Percentiles rank a stretch among this genome's conserved stretches.
These are phyloP conservation scores for Sebastes hopkinsi DNA, from an alignment of 2,797 vertebrate species.

Conservation along the genomic window DNA sequence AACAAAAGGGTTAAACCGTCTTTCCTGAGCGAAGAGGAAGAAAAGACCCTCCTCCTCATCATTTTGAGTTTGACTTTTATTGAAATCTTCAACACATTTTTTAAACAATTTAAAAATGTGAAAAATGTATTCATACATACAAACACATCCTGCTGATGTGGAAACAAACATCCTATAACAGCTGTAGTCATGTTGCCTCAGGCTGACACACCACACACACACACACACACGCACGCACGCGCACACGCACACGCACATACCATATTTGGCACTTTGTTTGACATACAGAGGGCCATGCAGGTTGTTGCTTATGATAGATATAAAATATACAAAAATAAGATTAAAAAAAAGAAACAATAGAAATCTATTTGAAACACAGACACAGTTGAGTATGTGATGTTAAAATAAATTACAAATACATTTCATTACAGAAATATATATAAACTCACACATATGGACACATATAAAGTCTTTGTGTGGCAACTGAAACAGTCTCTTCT, in stretches of 20 bases:
- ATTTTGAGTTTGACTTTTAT: slow-evolving; percentile 44
- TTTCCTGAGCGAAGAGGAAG: background rate
- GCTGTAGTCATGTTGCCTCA: background rate
- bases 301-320: background rate
- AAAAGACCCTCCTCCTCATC: background rate
- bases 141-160: slow-evolving; percentile 28
- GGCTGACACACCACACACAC: background rate
- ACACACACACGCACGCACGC: background rate
- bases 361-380: background rate
- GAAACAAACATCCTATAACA: slow-evolving; percentile 34
- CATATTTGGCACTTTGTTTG: slow-evolving; percentile 26
- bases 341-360: background rate
- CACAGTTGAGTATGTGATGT: background rate
- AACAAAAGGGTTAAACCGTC: background rate
- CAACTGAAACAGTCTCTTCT: background rate
- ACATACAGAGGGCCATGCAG: background rate
- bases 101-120: background rate
- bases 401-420: slow-evolving; percentile 22
- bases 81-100: slow-evolving; percentile 32
- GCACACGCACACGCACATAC: background rate
- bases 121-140: background rate
- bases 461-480: background rate
- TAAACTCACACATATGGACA: slow-evolving; percentile 1
- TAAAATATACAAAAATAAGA: background rate
- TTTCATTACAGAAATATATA: slow-evolving; percentile 10